Conservation (phyloP, 37 sponge, comb jelly and placozoan species). For the Corticium candelabrum region DNA sequence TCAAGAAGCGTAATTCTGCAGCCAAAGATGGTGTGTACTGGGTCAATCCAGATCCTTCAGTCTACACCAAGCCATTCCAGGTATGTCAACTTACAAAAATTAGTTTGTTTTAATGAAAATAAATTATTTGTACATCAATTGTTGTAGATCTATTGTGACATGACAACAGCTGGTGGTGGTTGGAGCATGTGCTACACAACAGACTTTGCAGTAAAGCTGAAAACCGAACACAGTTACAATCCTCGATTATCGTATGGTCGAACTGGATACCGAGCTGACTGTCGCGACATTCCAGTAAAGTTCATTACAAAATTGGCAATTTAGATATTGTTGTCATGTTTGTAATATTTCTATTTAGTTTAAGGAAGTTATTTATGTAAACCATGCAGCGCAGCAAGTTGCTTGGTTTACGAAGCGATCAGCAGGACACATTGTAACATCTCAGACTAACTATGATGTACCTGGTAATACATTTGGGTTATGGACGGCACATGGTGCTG, state of each 20-base stretch:
- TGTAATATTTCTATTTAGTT: not conserved
- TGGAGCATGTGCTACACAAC: not conserved
- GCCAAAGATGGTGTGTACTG: not conserved
- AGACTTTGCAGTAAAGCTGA: not conserved
- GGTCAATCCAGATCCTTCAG: not conserved
- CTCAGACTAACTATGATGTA: not conserved
- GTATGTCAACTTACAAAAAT: not conserved
- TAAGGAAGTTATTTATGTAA: not conserved
- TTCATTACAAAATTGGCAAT: not conserved
- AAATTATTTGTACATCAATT: not conserved
- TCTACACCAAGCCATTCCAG: not conserved
- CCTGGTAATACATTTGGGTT: not conserved
- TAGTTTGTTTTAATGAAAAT: not conserved
- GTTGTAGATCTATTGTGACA: not conserved
- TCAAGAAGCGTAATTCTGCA: not conserved
- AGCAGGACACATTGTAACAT: not conserved
- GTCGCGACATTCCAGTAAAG: not conserved
- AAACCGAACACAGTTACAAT: not conserved
- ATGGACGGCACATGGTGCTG: not conserved
- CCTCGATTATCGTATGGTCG: not conserved
- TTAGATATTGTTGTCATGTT: not conserved
- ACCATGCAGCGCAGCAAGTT: not conserved
- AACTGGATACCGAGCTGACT: not conserved
- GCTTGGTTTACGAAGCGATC: not conserved
- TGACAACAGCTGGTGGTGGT: constrained; percentile 1